Base-by-base conservation (phyloP, 2,113 vertebrate species). In the Neogobius melanostomus region DNA sequence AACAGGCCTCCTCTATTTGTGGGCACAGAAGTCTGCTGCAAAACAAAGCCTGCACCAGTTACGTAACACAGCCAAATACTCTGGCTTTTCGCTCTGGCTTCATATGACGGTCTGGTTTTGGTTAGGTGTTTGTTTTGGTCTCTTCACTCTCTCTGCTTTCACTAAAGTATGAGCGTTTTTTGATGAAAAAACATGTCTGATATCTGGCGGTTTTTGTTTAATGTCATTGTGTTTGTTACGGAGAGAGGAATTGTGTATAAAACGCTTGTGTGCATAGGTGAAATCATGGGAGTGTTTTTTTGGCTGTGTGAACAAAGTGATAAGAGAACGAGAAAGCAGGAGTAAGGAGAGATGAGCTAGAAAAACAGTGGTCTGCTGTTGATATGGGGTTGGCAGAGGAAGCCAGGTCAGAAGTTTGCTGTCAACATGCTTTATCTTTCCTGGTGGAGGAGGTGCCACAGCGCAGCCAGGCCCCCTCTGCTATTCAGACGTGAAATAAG, bases 21-120 rank as follows among this genome's bases (percentile, higher is more conserved):
- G 56, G 72, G 83, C 53, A 82, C 82, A 87, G 68, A 84, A 57
- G 72, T 86, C 77, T 84, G 80, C 69, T 82, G 85, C 76, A 73
- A 75, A 87, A 85, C 72, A 85, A 76, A 80, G 76, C 85, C 28
- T 82, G 80, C 62, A 11, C 17, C 0, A 5, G 48, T 87, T 86
- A 75, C 66, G 36, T 69, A 83, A 88, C 70, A 0, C n/a, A 63
- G 44, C 59, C 59, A 67, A 72, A 66, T 68, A 51, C n/a, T 15
- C 65, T 56, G 71, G 51, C 14, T 70, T 66, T 47, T 66, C 61
- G 53, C 68, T 57, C 36, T 49, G 14, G 46, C 16, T 75, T 57
- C 11, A 54, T 72, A 36, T 49, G 4, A 10, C 46, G 0, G 11
- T 72, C 28, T 79, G 79, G 62, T 69, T 72, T 69, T 10, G 7